Percentiles rank a stretch among this genome's conserved stretches.
Conservation (phyloP, 2,888 invertebrate genomes). For the Patella pellucida region DNA sequence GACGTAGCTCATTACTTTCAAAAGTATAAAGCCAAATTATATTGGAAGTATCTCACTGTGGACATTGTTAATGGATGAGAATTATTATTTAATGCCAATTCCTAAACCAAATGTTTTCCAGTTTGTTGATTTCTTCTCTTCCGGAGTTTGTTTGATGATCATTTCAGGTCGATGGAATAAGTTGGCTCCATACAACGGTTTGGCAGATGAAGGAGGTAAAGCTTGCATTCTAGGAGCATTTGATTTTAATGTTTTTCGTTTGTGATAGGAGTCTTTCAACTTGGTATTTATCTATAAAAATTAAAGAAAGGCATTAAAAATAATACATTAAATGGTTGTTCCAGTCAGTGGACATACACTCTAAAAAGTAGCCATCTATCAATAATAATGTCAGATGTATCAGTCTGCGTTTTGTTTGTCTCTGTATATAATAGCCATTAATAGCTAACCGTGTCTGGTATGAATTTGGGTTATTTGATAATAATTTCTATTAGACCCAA, state of each 20-base stretch:
- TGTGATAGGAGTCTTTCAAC: conserved; percentile 54
- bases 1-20: too few relatives aligned
- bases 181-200: conserved; percentile 35
- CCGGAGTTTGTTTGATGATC: not conserved
- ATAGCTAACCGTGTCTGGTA: too few relatives aligned
- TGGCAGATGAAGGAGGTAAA: conserved; percentile 48
- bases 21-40: too few relatives aligned
- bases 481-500: too few relatives aligned
- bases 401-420: too few relatives aligned
- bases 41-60: too few relatives aligned
- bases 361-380: too few relatives aligned
- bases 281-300: conserved; percentile 52
- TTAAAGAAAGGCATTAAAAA: conserved; percentile 9
- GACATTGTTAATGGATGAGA: not conserved
- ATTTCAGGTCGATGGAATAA: conserved; percentile 14
- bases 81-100: conserved; percentile 35
- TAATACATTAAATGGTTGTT: too few relatives aligned
- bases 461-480: too few relatives aligned
- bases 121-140: conserved; percentile 26
- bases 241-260: conserved; percentile 52
- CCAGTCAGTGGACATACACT: too few relatives aligned
- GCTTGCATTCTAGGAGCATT: conserved; percentile 52
- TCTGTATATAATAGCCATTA: too few relatives aligned
- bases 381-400: too few relatives aligned
- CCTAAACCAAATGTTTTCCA: conserved; percentile 46